A percentile compares a stretch with the other conserved stretches of the same genome.
phyloP scores from a whole-genome alignment of 1,140 invertebrate species.

The Diprion similis region DNA sequence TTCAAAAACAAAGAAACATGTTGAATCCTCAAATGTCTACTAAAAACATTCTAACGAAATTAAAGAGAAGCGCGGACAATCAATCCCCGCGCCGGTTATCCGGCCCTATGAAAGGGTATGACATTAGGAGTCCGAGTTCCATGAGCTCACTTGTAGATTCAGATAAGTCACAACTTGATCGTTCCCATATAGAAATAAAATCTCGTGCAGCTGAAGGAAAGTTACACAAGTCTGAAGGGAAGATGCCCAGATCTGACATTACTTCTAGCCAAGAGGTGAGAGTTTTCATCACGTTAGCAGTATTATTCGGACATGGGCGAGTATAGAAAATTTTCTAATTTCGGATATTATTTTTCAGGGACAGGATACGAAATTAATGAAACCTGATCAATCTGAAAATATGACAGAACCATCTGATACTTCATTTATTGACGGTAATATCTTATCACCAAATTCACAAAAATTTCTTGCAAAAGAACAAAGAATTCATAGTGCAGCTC shows the following conservation, averaged over 20 bases:
- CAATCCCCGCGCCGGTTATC: constrained; percentile 56
- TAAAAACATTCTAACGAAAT: constrained; percentile 58
- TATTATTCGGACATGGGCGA: too few relatives aligned
- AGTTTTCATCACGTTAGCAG: background rate
- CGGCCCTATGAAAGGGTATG: constrained; percentile 60
- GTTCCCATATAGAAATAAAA: constrained; percentile 46
- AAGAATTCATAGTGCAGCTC: constrained; percentile 22
- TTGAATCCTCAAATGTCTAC: constrained; percentile 62
- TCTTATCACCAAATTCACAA: constrained; percentile 12
- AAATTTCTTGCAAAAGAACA: constrained; percentile 12
- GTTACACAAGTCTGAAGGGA: constrained; percentile 32
- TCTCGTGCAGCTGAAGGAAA: constrained; percentile 35
- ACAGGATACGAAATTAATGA: background rate
- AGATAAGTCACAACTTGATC: constrained; percentile 56
- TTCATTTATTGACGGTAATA: background rate
- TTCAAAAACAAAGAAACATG: constrained; percentile 59
- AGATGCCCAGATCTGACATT: constrained; percentile 24
- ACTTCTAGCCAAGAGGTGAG: constrained; percentile 20
- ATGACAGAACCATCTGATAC: background rate
- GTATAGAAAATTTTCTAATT: too few relatives aligned
- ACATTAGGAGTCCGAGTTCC: constrained; percentile 59
- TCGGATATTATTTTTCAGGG: background rate
- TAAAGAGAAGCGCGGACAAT: constrained; percentile 56
- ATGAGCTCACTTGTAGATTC: constrained; percentile 59
- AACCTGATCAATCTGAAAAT: background rate